Evolutionary conservation across 53 echinoderm and acorn worm species (phyloP), one percentile per base, ranked within the genome.

Genomic region (Henricia sp.): DNA sequence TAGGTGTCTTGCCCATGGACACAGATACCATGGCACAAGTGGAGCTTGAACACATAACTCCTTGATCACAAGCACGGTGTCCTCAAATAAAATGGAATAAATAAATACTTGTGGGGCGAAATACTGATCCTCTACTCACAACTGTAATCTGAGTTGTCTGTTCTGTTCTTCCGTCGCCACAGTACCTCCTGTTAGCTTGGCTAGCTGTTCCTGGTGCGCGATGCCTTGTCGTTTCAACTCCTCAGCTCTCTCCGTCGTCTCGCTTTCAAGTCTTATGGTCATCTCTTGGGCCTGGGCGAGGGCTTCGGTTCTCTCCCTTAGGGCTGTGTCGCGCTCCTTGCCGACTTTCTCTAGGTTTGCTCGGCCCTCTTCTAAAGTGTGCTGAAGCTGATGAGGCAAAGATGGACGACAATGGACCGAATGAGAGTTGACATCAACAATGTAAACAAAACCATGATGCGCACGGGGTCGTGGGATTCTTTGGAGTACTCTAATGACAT

Each of bases 291-390:
- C 85, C 42, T 89, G 87, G 41, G 93, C 95, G 50, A 95, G 48
- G 70, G 95, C 91, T 63, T 93, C 91, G 0, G 90, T 89, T 46
- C 91, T 74, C 59, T 95, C 95, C 86, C 88, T 93, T 83, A 93
- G 71, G 59, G 95, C 95, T 19, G 70, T 83, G 77, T 95, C 95
- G 52, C 93, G 59, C 69, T 95, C 93, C 67, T 83, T 66, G 54
- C 88, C 88, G 17, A 95, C 62, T 60, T 82, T 59, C 58, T 86
- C 91, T 32, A 88, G 54, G 46, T 30, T 83, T 36, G 88, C 50
- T 40, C 89, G 93, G 24, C 75, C 44, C 4, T 95, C 93, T 40
- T 93, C 91, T 52, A 68, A 56, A 83, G 66, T 68, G 88, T 91
- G 59, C 70, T 80, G 58, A 75, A 83, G 93, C 93, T 52, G 72